Evolutionary conservation across 1,140 invertebrate genomes (phyloP).

Genomic region (Amyelois transitella): DNA sequence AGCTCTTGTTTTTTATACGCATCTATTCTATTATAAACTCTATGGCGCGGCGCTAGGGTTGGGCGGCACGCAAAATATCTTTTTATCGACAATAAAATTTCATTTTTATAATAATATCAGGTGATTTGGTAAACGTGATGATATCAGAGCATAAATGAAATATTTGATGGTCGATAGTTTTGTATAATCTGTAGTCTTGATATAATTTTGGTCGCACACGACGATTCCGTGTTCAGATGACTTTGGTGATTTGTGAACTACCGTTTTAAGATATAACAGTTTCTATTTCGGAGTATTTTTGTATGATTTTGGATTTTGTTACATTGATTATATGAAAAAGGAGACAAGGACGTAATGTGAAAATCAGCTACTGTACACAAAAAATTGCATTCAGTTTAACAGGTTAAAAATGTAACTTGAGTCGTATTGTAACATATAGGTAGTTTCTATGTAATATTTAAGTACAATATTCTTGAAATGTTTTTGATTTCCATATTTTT

Average conservation of each 20-base stretch:
- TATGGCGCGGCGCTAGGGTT: constrained; percentile 12
- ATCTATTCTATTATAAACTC: neutral
- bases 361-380: too few species aligned
- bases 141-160: constrained; percentile 35
- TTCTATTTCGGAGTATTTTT: constrained; percentile 3
- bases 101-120: constrained; percentile 40
- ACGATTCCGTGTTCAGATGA: constrained; percentile 40
- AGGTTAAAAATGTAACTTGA: too few species aligned
- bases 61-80: constrained; percentile 8
- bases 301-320: too few species aligned
- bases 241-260: constrained; percentile 4
- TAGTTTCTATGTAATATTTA: too few species aligned
- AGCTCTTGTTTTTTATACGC: constrained; percentile 4
- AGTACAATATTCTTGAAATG: too few species aligned
- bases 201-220: constrained; percentile 47
- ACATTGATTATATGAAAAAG: too few species aligned
- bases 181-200: too few species aligned
- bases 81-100: constrained; percentile 32
- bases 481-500: too few species aligned
- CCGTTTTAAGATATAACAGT: constrained; percentile 7
- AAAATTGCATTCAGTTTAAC: too few species aligned
- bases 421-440: too few species aligned
- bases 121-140: constrained; percentile 38
- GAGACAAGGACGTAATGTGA: too few species aligned
- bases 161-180: constrained; percentile 26